Base-by-base conservation (phyloP, 2,797 vertebrate species). In the Sarcoramphus papa region DNA sequence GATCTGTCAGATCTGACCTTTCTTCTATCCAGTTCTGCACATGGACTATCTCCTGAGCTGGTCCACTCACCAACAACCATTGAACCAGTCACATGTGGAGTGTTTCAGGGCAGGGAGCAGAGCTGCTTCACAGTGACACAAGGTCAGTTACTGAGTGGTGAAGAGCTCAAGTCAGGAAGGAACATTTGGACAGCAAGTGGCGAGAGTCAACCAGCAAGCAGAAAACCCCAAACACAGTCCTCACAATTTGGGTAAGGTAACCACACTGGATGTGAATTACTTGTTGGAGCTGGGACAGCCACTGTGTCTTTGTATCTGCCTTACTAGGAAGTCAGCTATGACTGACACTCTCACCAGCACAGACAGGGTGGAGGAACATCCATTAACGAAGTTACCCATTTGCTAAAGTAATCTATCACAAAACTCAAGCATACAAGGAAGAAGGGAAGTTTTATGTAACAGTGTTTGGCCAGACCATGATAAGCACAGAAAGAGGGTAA, bases 401-500 rank as follows among this genome's bases (percentile, higher is more conserved):
- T 74, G 67, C 86, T 85, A 63, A 83, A 81, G 51, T 70, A 90
- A 95, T 72, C 79, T 54, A 74, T 75, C 87, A 45, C 88, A 92
- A 87, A 87, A 73, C 45, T 72, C 57, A 81, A 23, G 41, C 56
- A 69, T 21, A 84, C 30, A 35, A 21, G 50, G 54, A 67, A 68
- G 64, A 85, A 85, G 53, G 82, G 72, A 94, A 91, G 62, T 69
- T 85, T 65, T 69, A 73, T 86, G 85, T 88, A 90, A 87, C 54
- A 64, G 33, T 50, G 22, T 93, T 95, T 84, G 76, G 67, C 30
- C 88, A 94, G 85, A 72, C 13, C 20, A 50, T 2, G 28, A 54
- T 65, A 95, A 93, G 76, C 51, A 92, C 17, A 81, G 30, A 85
- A 65, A 75, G 53, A 88, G 65, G 85, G 72, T 93, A 96, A 96